Base-by-base conservation (phyloP, 37 sponge, comb jelly and placozoan genomes). In the Ianthella basta region DNA sequence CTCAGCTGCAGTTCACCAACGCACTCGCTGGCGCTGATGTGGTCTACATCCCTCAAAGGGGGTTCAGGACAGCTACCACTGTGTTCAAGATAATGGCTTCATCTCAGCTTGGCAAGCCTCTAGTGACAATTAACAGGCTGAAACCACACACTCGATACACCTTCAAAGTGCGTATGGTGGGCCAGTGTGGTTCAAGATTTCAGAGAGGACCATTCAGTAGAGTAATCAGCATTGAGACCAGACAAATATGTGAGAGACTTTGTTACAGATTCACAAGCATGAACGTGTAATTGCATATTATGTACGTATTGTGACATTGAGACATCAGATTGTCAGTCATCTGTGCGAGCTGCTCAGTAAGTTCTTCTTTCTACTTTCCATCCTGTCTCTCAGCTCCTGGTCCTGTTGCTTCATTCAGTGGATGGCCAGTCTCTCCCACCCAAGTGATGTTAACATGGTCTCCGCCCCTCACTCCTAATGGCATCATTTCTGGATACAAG, bases 151-250 rank as follows among this genome's bases (percentile, higher is more conserved):
- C 15, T 56, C 15, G 59, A 56, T 18, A 56, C 59, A 56, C 15
- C 15, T 18, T 56, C 59, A 56, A 56, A 19, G 15, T 56, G 18
- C 15, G 16, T 56, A 19, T 56, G 59, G 15, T 56, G 15, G 16
- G 18, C 18, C 59, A 56, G 59, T 56, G 59, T 56, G 15, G 15
- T 18, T 19, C 59, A 19, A 18, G 23, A 29, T 64, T 20, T 10
- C 20, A 10, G 6, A 40, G 73, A 33, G 73, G 73, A 8, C 73
- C 73, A 8, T 72, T 72, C 41, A 72, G 73, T 72, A 30, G 5
- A 20, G 8, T 40, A 30, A 10, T 72, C 20, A 72, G 13, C 30
- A 30, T 37, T 21, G 36, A 37, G 16, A 72, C 73, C 13, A 20
- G 32, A 19, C 40, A 15, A 34, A 19, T 37, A 38, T 20, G 73